phyloP scores from a whole-genome alignment of 2,797 vertebrate species.

The Neosalanx taihuensis region DNA sequence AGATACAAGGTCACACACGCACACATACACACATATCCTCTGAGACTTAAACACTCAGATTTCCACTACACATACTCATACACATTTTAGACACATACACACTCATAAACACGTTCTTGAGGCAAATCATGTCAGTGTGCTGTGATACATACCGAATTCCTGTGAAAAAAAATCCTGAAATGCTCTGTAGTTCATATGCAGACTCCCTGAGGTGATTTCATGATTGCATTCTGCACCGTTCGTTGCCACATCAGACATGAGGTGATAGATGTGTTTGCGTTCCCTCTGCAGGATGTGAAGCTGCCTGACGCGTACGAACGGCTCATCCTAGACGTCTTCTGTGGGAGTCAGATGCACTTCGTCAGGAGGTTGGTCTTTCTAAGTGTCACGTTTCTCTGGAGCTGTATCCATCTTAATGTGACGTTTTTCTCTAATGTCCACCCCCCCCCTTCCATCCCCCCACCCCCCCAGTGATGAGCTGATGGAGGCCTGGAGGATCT shows the following conservation, averaged over 20 bases:
- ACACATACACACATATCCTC: neutral
- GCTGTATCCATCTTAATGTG: neutral
- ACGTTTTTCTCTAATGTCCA: neutral
- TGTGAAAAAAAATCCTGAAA: too few species aligned
- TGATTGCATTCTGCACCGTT: too few species aligned
- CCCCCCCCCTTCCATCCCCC: neutral
- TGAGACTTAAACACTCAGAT: neutral
- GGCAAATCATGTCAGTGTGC: too few species aligned
- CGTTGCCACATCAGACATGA: too few species aligned
- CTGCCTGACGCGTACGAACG: conserved; percentile 87
- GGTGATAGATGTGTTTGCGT: neutral
- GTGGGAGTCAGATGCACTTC: conserved; percentile 90
- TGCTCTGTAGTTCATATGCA: too few species aligned
- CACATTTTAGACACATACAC: too few species aligned
- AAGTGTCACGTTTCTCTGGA: neutral
- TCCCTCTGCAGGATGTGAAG: conserved; percentile 74
- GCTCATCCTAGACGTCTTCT: conserved; percentile 86
- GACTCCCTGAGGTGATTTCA: neutral
- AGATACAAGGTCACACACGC: conserved; percentile 82
- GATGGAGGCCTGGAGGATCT: conserved; percentile 88
- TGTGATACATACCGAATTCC: too few species aligned
- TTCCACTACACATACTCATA: too few species aligned
- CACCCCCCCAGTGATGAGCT: conserved; percentile 79
- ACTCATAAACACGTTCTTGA: neutral
- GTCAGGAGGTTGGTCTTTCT: conserved; percentile 77